Percentiles rank a stretch among this genome's conserved stretches.
These are phyloP conservation scores for Menidia beryllina DNA, from an alignment of 2,113 vertebrate genomes.

Conservation along the genomic window DNA sequence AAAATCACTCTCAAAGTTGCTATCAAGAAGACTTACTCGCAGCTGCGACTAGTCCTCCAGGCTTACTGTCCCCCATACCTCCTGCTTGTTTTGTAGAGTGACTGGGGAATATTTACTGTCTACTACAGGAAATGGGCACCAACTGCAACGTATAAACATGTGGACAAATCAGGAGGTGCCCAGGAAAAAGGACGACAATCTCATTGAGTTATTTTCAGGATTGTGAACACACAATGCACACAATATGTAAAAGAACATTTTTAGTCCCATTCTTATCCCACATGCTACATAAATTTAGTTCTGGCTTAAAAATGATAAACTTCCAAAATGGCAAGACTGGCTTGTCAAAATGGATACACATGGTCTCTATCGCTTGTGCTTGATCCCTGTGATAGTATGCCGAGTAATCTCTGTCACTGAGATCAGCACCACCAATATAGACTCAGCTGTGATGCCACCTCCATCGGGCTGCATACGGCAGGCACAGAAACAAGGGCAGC, in stretches of 20 bases:
- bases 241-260: no score
- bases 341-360: constrained; percentile 24
- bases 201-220: no score
- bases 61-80: constrained; percentile 69
- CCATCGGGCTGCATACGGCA: constrained; percentile 9
- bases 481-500: constrained; percentile 12
- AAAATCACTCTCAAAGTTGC: background rate
- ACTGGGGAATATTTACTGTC: constrained; percentile 22
- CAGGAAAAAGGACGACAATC: background rate
- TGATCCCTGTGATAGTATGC: constrained; percentile 37
- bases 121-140: constrained; percentile 3
- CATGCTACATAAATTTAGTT: constrained; percentile 7
- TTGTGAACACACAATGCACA: no score
- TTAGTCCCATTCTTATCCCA: background rate
- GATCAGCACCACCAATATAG: constrained; percentile 72
- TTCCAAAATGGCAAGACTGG: constrained; percentile 14
- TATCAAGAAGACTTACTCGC: constrained; percentile 63
- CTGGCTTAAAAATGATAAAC: constrained; percentile 3
- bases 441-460: constrained; percentile 59
- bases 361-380: constrained; percentile 16
- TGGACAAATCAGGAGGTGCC: background rate
- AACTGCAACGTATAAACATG: constrained; percentile 19
- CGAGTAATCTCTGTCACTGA: constrained; percentile 67
- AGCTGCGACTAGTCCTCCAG: constrained; percentile 72
- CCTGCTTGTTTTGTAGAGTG: constrained; percentile 13